phyloP scores from a whole-genome alignment of 2,113 vertebrate genomes.

The Seriola quinqueradiata region DNA sequence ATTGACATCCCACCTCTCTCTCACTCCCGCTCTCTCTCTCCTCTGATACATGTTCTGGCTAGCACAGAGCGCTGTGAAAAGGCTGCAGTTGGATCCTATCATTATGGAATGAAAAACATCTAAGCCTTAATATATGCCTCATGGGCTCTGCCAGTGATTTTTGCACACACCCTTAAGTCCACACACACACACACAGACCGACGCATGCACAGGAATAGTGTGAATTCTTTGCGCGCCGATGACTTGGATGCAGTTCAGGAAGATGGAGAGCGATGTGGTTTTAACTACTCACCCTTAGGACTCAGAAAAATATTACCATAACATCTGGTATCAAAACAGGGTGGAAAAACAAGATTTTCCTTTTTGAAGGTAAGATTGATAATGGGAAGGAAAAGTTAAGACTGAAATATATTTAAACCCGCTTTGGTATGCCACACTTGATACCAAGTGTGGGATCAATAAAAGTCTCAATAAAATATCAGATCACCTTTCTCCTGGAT shows the following conservation, averaged over 20 bases:
- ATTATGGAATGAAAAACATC: slow-evolving; percentile 82
- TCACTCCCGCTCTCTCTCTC: neutral
- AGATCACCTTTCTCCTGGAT: slow-evolving; percentile 51
- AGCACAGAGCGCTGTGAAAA: slow-evolving; percentile 47
- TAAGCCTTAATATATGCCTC: slow-evolving; percentile 75
- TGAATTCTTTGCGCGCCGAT: slow-evolving; percentile 45
- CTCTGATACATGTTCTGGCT: slow-evolving; percentile 73
- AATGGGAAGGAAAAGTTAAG: neutral
- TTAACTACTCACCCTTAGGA: slow-evolving; percentile 38
- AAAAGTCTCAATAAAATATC: slow-evolving; percentile 40
- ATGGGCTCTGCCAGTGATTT: slow-evolving; percentile 62
- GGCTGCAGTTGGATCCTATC: slow-evolving; percentile 74
- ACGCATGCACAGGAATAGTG: slow-evolving; percentile 37
- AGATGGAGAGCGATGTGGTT: slow-evolving; percentile 55
- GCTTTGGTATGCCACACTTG: slow-evolving; percentile 3
- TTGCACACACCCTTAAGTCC: slow-evolving; percentile 52
- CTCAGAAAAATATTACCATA: slow-evolving; percentile 47
- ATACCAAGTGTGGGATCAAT: slow-evolving; percentile 50
- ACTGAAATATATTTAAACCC: slow-evolving; percentile 38
- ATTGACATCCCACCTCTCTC: slow-evolving; percentile 52
- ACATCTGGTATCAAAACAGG: slow-evolving; percentile 55
- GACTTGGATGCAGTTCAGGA: slow-evolving; percentile 51
- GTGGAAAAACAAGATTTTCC: slow-evolving; percentile 32
- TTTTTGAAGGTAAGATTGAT: slow-evolving; percentile 7
- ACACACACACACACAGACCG: slow-evolving; percentile 4